These are phyloP conservation scores for Ascaphus truei DNA, from an alignment of 2,113 vertebrate genomes.

Conservation along the genomic window DNA sequence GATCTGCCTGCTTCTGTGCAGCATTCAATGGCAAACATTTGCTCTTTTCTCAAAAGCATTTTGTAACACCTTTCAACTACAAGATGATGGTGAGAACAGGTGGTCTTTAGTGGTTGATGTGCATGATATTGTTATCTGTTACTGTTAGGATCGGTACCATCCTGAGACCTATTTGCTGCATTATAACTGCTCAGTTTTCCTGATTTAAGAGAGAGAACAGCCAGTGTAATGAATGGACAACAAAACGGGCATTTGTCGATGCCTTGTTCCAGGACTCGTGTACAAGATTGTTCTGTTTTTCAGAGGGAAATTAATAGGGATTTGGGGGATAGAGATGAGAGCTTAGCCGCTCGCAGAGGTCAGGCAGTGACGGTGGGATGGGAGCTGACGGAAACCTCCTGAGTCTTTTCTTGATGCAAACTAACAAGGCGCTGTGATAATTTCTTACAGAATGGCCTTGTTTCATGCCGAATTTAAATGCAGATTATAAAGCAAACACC, in stretches of 20 bases:
- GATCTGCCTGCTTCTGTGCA: too few species aligned
- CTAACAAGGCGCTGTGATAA: conserved; percentile 71
- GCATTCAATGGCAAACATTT: too few species aligned
- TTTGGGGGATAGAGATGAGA: conserved; percentile 57
- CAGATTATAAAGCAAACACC: conserved; percentile 76
- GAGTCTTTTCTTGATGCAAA: conserved; percentile 66
- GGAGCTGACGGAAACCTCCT: conserved; percentile 62
- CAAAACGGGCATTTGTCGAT: conserved; percentile 39
- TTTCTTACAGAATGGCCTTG: conserved; percentile 65
- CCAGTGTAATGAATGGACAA: conserved; percentile 29
- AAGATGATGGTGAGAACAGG: not conserved
- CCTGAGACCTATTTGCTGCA: conserved; percentile 30
- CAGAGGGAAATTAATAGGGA: conserved; percentile 59
- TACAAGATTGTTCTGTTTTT: conserved; percentile 50
- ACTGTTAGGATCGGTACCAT: conserved; percentile 19
- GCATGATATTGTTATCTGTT: not conserved
- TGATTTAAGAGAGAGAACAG: conserved; percentile 2
- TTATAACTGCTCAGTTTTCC: conserved; percentile 22
- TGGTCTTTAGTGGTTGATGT: not conserved
- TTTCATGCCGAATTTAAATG: conserved; percentile 73
- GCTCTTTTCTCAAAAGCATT: conserved; percentile 2
- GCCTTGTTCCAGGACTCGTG: conserved; percentile 50
- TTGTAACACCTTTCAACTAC: not conserved
- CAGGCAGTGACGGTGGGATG: conserved; percentile 68
- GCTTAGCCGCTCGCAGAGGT: conserved; percentile 64